Evolutionary conservation across 2,888 invertebrate genomes (phyloP).

Genomic region (Empis livida): DNA sequence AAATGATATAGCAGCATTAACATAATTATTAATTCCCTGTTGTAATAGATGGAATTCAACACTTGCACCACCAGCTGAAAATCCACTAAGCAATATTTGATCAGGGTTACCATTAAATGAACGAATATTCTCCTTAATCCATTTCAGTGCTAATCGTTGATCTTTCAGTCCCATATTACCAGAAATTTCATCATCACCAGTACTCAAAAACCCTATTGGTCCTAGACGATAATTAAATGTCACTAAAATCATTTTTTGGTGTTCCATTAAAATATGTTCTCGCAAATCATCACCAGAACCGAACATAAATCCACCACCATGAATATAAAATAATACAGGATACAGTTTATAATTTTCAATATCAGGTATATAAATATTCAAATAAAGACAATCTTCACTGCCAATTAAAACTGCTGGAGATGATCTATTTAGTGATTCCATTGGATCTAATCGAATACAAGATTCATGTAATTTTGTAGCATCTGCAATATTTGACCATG

Average conservation of each 20-base stretch:
- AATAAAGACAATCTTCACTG: conserved; percentile 23
- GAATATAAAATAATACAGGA: conserved; percentile 51
- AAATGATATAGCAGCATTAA: conserved; percentile 38
- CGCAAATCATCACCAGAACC: conserved; percentile 42
- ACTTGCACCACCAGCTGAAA: conserved; percentile 61
- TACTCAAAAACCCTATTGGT: conserved; percentile 57
- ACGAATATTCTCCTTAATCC: conserved; percentile 53
- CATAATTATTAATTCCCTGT: conserved; percentile 16
- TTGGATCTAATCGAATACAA: conserved; percentile 14
- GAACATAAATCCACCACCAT: conserved; percentile 56
- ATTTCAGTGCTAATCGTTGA: conserved; percentile 53
- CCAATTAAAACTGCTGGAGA: background rate
- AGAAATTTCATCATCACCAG: conserved; percentile 51
- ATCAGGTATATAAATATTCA: conserved; percentile 46
- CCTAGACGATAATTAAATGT: conserved; percentile 56
- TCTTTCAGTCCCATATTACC: conserved; percentile 65
- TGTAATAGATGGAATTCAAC: conserved; percentile 57
- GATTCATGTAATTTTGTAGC: conserved; percentile 36
- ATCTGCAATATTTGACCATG: conserved; percentile 15
- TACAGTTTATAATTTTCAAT: conserved; percentile 24
- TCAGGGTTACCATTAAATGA: conserved; percentile 57
- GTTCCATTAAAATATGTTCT: conserved; percentile 46
- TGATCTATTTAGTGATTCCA: conserved; percentile 5
- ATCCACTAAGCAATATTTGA: conserved; percentile 50
- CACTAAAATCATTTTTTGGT: conserved; percentile 46